phyloP scores from a whole-genome alignment of 2,113 vertebrate species.

The Phocoena phocoena region DNA sequence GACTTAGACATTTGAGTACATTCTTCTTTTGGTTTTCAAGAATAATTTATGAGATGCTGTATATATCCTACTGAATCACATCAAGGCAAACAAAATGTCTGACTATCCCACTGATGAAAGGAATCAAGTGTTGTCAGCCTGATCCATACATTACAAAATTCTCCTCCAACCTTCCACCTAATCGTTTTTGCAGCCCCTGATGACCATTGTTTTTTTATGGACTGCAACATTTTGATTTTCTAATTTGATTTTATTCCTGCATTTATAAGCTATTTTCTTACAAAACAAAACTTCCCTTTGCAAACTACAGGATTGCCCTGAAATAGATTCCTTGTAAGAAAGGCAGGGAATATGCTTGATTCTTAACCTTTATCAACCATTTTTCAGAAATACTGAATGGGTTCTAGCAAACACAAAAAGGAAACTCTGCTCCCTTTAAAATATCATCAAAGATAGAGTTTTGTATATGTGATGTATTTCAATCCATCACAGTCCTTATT shows the following conservation, averaged over 20 bases:
- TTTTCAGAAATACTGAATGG: neutral
- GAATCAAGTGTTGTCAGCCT: neutral
- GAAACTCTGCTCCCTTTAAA: neutral
- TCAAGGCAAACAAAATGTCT: neutral
- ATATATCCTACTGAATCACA: neutral
- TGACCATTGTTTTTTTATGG: neutral
- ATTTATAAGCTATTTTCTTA: neutral
- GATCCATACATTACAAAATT: neutral
- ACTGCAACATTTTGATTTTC: neutral
- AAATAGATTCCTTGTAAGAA: neutral
- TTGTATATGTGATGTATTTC: neutral
- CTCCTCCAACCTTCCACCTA: neutral
- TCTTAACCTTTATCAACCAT: neutral
- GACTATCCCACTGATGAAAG: neutral
- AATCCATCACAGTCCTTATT: neutral
- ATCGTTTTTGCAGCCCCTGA: neutral
- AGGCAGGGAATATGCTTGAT: neutral
- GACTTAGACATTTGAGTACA: neutral
- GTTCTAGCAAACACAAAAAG: neutral
- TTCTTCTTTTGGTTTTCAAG: neutral
- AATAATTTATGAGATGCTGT: neutral
- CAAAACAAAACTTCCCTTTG: neutral
- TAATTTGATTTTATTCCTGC: neutral
- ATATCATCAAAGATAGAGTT: neutral
- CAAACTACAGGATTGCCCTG: neutral